Evolutionary conservation across 2,113 vertebrate species (phyloP), one percentile per base, ranked within the genome.

Genomic region (Pundamilia nyererei): DNA sequence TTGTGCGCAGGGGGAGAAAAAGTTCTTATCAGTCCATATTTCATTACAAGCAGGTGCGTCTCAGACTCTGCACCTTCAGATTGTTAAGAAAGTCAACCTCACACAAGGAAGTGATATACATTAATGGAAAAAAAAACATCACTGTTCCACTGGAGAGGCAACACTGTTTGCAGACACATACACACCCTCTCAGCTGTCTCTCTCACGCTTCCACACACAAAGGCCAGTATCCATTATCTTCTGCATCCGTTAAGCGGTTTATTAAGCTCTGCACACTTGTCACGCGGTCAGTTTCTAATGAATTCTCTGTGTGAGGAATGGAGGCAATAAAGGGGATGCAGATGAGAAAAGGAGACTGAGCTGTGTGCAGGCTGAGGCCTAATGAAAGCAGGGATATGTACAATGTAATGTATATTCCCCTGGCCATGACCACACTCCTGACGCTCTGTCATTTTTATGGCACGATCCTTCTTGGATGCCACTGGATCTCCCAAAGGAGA

Each of bases 361-460:
- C 87, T 55, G 83, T 49, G 87, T 85, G 88, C 70, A 79, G 86
- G 56, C 60, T 60, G 85, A 83, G 49, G 21, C 40, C 42, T 87
- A 91, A 92, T 93, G 82, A 93, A 92, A 88, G 89, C 85, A 54
- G 79, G 80, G 81, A 19, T 79, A 89, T 92, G 90, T 91, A 77
- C 45, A 77, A 3, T 51, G 65, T 92, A 89, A 93, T 90, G 80
- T 82, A 87, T 87, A 79, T 56, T 82, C 85, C 82, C 70, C 92
- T 56, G 86, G 89, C 91, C 89, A 55, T 56, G 83, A 85, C 79
- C 90, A 75, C 87, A 91, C 86, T 84, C 90, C 83, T 83, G 42
- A 31, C 85, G 92, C 91, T 94, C 92, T 87, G 86, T 95, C 93
- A 95, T 93, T 93, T 94, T 95, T 93, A 95, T 92, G 77, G 86